These are phyloP conservation scores for Unio pictorum DNA, from an alignment of 2,888 invertebrate genomes.

Conservation along the genomic window DNA sequence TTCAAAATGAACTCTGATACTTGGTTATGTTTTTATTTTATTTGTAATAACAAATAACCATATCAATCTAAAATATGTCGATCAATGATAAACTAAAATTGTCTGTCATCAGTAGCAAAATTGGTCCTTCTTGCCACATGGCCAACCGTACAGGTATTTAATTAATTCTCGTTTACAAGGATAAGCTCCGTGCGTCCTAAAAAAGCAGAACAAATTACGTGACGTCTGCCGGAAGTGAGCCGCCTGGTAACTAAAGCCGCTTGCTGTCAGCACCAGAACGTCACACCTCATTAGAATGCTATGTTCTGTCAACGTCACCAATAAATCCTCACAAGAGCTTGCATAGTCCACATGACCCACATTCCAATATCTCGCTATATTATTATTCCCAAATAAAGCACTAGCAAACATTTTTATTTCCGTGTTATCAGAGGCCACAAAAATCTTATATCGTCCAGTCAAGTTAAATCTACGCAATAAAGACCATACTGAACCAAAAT, in stretches of 20 bases:
- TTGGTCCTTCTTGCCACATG: no score
- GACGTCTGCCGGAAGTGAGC: slow-evolving; percentile 17
- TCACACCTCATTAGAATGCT: slow-evolving; percentile 12
- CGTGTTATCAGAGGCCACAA: slow-evolving; percentile 17
- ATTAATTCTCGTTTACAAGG: slow-evolving; percentile 6
- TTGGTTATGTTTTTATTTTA: no score
- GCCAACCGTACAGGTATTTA: slow-evolving; percentile 1
- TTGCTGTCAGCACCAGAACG: slow-evolving; percentile 11
- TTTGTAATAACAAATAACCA: no score
- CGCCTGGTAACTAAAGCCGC: slow-evolving; percentile 20
- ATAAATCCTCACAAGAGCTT: slow-evolving; percentile 8
- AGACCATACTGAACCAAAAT: slow-evolving; percentile 3
- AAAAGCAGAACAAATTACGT: slow-evolving; percentile 10
- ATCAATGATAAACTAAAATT: no score
- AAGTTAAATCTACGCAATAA: slow-evolving; percentile 10
- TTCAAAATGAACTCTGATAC: no score
- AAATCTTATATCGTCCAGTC: slow-evolving; percentile 4
- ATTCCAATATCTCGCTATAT: slow-evolving; percentile 11
- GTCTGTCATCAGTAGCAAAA: no score
- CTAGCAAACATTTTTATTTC: slow-evolving; percentile 8
- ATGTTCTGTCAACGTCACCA: slow-evolving; percentile 17
- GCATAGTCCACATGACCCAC: slow-evolving; percentile 9
- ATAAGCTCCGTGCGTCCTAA: slow-evolving; percentile 4
- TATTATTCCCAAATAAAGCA: slow-evolving; percentile 5
- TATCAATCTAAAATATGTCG: no score